Conservation (phyloP, 2,797 vertebrate species). For the Neopelma chrysocephalum region DNA sequence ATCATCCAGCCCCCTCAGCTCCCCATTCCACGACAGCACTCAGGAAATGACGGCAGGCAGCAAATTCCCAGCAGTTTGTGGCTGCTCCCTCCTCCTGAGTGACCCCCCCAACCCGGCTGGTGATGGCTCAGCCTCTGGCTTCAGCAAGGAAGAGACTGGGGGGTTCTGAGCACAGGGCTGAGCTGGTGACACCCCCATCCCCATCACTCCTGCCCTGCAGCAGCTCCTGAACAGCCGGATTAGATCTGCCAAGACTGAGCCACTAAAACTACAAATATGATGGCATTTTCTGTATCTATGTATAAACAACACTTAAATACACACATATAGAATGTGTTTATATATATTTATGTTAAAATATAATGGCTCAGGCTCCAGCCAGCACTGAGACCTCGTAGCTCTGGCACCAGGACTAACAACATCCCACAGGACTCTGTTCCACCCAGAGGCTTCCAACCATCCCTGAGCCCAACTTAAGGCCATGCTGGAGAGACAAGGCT, state of each 20-base stretch:
- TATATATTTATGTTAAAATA: background rate
- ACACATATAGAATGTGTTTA: background rate
- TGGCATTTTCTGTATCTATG: background rate
- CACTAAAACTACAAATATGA: background rate
- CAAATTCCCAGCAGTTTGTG: background rate
- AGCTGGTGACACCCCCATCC: background rate
- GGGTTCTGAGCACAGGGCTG: background rate
- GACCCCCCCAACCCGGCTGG: fast-evolving
- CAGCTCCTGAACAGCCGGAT: background rate
- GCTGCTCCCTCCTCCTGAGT: background rate
- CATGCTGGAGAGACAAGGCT: fast-evolving
- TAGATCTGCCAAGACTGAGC: background rate
- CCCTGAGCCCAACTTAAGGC: background rate
- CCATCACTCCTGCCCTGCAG: background rate
- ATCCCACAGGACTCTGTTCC: background rate
- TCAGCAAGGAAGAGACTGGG: background rate
- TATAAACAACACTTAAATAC: background rate
- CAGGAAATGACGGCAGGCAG: background rate
- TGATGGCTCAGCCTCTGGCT: background rate
- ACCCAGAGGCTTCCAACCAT: background rate
- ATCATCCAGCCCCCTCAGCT: background rate
- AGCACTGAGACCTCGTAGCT: background rate
- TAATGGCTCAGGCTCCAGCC: background rate
- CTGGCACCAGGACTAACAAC: background rate
- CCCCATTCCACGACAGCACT: fast-evolving